Conservation (phyloP, 2,113 vertebrate genomes). For the Vanacampus margaritifer region DNA sequence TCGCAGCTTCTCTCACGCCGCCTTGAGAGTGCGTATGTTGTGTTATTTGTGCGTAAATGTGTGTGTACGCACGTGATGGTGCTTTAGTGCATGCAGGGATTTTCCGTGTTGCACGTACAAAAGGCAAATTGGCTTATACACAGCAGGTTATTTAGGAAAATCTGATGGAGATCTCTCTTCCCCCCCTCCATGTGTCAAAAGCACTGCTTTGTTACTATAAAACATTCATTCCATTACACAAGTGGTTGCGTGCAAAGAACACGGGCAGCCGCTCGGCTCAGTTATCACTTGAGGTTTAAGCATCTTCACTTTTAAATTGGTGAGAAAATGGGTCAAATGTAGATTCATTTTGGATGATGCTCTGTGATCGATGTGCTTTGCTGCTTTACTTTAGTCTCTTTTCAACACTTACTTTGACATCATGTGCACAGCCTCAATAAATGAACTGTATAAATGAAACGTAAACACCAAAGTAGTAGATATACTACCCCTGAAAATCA, state of each 20-base stretch:
- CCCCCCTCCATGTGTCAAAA: constrained; percentile 14
- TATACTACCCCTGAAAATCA: too few species aligned
- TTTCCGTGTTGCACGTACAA: constrained; percentile 35
- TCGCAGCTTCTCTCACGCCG: constrained; percentile 41
- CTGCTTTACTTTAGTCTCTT: too few species aligned
- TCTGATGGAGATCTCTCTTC: constrained; percentile 18
- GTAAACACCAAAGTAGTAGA: too few species aligned
- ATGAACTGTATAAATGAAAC: not conserved
- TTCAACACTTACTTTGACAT: not conserved
- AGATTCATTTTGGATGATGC: not conserved
- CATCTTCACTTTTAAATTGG: not conserved
- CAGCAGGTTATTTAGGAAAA: constrained; percentile 21
- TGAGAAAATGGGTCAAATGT: constrained; percentile 2
- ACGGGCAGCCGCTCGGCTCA: not conserved
- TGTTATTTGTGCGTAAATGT: not conserved
- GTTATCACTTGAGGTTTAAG: not conserved
- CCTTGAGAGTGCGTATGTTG: constrained; percentile 5
- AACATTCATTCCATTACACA: constrained; percentile 3
- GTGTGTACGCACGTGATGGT: constrained; percentile 15
- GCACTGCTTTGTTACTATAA: constrained; percentile 7
- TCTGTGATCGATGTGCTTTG: not conserved
- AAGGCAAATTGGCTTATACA: constrained; percentile 22
- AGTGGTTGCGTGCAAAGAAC: not conserved
- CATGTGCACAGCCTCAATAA: not conserved
- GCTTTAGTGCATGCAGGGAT: constrained; percentile 17